A percentile compares a stretch with the other conserved stretches of the same genome.
phyloP scores from a whole-genome alignment of 2,113 vertebrate species.

The Polypterus senegalus region DNA sequence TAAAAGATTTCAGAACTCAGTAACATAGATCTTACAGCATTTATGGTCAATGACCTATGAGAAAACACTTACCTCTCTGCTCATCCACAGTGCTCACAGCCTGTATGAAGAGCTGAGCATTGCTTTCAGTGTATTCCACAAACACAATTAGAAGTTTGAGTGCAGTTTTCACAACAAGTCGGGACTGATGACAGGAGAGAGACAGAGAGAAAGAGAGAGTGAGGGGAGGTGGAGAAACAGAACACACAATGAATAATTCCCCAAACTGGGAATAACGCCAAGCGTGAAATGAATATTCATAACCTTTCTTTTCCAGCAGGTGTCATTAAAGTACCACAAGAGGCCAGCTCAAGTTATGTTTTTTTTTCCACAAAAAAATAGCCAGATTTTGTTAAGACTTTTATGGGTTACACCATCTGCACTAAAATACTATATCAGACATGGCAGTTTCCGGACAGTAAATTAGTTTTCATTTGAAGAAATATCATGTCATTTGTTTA shows the following conservation, averaged over 20 bases:
- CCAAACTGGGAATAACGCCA: background rate
- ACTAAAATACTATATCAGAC: too few relatives aligned
- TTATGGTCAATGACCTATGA: too few relatives aligned
- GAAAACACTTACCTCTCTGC: slow-evolving; percentile 49
- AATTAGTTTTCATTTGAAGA: too few relatives aligned
- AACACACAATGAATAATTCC: background rate
- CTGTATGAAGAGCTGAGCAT: slow-evolving; percentile 64
- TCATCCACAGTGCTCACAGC: slow-evolving; percentile 65
- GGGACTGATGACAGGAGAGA: slow-evolving; percentile 53
- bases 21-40: too few relatives aligned
- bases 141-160: slow-evolving; percentile 94
- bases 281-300: background rate
- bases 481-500: too few relatives aligned
- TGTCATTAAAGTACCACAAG: slow-evolving; percentile 7
- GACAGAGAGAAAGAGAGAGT: slow-evolving; percentile 6
- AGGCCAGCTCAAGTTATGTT: background rate
- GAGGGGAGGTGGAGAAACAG: background rate
- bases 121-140: slow-evolving; percentile 79
- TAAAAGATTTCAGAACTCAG: too few relatives aligned
- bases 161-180: slow-evolving; percentile 81
- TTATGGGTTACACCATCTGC: too few relatives aligned
- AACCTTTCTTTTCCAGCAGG: slow-evolving; percentile 20
- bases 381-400: too few relatives aligned
- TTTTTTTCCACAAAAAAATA: too few relatives aligned
- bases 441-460: too few relatives aligned